These are phyloP conservation scores for Meandrina meandrites DNA, from an alignment of 92 coral and sea anemone genomes.

Conservation along the genomic window DNA sequence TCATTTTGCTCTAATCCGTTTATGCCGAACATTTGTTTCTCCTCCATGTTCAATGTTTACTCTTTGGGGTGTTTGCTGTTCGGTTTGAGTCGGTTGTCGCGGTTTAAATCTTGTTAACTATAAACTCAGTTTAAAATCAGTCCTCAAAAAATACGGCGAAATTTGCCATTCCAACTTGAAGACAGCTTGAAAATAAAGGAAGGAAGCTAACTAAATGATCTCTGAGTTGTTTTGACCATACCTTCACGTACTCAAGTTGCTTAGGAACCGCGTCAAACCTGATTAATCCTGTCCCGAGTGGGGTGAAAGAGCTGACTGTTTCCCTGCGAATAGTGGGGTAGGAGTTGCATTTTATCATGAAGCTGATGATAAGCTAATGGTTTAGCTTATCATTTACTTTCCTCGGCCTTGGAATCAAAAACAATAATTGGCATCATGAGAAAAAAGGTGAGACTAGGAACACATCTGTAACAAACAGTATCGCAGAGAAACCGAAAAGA, in stretches of 20 bases:
- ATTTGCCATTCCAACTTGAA: not conserved
- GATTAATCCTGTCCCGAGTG: conserved; percentile 11
- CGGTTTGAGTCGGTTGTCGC: not conserved
- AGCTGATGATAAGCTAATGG: too few relatives aligned
- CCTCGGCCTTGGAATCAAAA: too few relatives aligned
- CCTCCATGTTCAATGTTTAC: conserved; percentile 40
- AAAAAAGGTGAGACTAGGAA: too few relatives aligned
- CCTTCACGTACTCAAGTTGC: conserved; percentile 38
- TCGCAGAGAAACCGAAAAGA: too few relatives aligned
- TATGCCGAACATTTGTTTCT: conserved; percentile 66
- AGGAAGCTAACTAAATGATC: not conserved
- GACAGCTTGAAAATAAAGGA: not conserved
- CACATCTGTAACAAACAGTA: too few relatives aligned
- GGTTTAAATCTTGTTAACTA: not conserved
- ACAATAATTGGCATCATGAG: too few relatives aligned
- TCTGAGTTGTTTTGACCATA: not conserved
- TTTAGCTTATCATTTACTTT: too few relatives aligned
- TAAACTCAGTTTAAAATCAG: not conserved
- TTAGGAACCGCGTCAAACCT: conserved; percentile 58
- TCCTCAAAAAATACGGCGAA: not conserved
- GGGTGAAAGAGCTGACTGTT: too few relatives aligned
- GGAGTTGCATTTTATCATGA: too few relatives aligned
- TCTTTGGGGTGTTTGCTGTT: not conserved
- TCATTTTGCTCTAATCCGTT: conserved; percentile 74
- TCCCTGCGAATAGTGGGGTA: too few relatives aligned